These are phyloP conservation scores for Crossaster papposus DNA, from an alignment of 53 echinoderm and acorn worm genomes.

Conservation along the genomic window DNA sequence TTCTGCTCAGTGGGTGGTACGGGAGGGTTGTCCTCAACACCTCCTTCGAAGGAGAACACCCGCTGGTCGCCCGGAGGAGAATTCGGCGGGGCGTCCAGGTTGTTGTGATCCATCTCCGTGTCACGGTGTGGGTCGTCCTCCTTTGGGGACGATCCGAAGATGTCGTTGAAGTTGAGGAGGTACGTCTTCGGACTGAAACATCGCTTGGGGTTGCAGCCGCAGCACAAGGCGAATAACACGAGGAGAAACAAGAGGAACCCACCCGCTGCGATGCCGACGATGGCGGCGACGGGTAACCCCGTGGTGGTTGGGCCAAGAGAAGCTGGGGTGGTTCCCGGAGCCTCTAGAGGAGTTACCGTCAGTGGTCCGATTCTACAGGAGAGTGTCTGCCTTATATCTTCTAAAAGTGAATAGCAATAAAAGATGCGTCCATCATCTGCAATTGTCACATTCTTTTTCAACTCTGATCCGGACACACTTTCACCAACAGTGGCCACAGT, in stretches of 20 bases:
- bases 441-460: conserved; percentile 1
- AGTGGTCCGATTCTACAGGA: conserved; percentile 30
- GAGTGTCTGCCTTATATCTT: neutral
- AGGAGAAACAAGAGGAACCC: conserved; percentile 16
- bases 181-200: conserved; percentile 8
- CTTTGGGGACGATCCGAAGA: neutral
- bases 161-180: conserved; percentile 23
- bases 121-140: neutral
- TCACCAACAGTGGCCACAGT: neutral
- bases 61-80: neutral
- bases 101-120: neutral
- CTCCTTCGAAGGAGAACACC: neutral
- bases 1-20: neutral
- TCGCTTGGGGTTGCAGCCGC: conserved; percentile 28
- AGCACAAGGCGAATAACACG: conserved; percentile 11
- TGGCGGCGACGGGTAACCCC: neutral
- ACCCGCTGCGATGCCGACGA: conserved; percentile 15
- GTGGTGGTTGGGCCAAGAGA: neutral
- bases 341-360: neutral
- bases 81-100: neutral
- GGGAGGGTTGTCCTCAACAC: neutral
- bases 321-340: neutral
- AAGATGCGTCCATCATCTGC: conserved; percentile 9
- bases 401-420: neutral
- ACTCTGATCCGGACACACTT: neutral